Evolutionary conservation across 1,140 invertebrate genomes (phyloP), one percentile per base, ranked within the genome.

Genomic region (Drosophila tropicalis): DNA sequence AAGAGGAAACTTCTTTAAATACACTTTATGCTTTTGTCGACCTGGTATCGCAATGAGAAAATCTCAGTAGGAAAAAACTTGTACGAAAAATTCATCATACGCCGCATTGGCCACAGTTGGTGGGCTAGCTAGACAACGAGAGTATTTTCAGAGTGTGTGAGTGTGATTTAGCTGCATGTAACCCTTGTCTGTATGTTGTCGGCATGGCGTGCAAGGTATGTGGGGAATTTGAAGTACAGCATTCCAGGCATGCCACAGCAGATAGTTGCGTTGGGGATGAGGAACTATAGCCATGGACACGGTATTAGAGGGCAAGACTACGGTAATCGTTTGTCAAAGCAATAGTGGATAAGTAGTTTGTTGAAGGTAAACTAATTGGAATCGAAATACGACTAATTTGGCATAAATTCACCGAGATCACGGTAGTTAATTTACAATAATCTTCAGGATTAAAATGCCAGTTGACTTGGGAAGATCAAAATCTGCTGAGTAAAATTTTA

Each of bases 51-150:
- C 40, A 65, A 47, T 34, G 63, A 39, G 55, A 54, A 40, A 63
- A 66, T 34, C 29, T 6, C 29, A 6, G 29, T 29, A 57, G 25
- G 40, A 44, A 62, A 67, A 70, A 60, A 65, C 67, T 41, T 70
- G 63, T 39, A 10, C 67, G 67, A 69, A 70, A 85, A 86, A 82
- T 86, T 82, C 76, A 82, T 86, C 83, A 86, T 87, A 87, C 83
- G 83, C 83, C 83, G 85, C 83, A 81, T 76, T 86, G 83, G 72
- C 71, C 83, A 61, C 75, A 58, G 75, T 75, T 57, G 47, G 51
- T 63, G 62, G 63, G 62, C 12, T 22, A 61, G 19, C 61, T 44
- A 22, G 40, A 47, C 67, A 77, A 70, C 67, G 41, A 51, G 65
- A 19, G 15, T 17, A 5, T 9, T 47, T 51, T 17, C 5, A 17